Percentiles rank a stretch among this genome's conserved stretches.
Conservation (phyloP, 2,797 vertebrate genomes). For the Dicrostonyx torquatus region DNA sequence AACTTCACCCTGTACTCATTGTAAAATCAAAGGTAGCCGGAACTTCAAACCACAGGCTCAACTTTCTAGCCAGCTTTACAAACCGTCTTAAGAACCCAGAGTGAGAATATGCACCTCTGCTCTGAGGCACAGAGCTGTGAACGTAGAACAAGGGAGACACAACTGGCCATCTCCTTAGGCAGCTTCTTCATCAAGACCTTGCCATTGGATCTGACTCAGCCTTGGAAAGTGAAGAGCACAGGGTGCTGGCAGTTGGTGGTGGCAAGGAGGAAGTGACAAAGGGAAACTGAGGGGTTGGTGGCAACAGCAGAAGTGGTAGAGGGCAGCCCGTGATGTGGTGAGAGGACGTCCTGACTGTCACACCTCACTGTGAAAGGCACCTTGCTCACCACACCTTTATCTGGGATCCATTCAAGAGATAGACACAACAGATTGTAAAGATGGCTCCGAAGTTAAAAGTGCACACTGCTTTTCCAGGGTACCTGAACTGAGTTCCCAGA, state of each 20-base stretch:
- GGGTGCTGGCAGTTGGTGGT: slow-evolving; percentile 39
- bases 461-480: not conserved
- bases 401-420: not conserved
- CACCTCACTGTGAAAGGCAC: not conserved
- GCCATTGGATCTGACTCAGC: slow-evolving; percentile 33
- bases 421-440: not conserved
- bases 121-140: not conserved
- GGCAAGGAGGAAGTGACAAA: slow-evolving; percentile 73
- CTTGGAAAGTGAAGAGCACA: not conserved
- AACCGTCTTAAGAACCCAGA: not conserved
- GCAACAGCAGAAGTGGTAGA: slow-evolving; percentile 69
- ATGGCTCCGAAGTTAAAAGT: not conserved
- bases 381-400: slow-evolving; percentile 55
- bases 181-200: slow-evolving; percentile 1
- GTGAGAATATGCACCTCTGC: not conserved
- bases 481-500: not conserved
- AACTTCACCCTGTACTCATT: slow-evolving; percentile 66
- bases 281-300: slow-evolving; percentile 48
- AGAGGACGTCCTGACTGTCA: slow-evolving; percentile 29
- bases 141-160: not conserved
- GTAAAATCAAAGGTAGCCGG: slow-evolving; percentile 73
- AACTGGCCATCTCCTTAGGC: slow-evolving; percentile 17
- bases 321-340: slow-evolving; percentile 42
- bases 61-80: slow-evolving; percentile 50
- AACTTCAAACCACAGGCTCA: slow-evolving; percentile 54